These are phyloP conservation scores for Catostylus mosaicus DNA, from an alignment of 30 jellyfish, hydroid and myxozoan genomes.

Conservation along the genomic window DNA sequence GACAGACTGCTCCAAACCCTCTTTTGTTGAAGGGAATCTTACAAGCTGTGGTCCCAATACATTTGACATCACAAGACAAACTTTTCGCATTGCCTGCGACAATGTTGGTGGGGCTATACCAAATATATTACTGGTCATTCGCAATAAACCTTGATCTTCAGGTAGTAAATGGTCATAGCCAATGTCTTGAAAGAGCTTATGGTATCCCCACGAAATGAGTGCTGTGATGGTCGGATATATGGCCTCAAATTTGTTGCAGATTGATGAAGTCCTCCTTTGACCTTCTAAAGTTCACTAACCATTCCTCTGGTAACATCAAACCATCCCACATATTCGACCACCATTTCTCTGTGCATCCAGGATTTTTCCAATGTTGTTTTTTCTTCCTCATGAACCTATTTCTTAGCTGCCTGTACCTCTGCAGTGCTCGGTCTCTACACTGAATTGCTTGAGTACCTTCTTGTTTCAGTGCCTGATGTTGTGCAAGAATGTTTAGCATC, in stretches of 20 bases:
- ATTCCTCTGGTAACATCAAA: slow-evolving; percentile 32
- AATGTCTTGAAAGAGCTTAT: slow-evolving; percentile 5
- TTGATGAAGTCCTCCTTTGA: slow-evolving; percentile 20
- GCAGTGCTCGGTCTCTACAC: slow-evolving; percentile 28
- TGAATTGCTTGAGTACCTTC: slow-evolving; percentile 14
- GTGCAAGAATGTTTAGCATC: background rate
- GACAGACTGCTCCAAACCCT: slow-evolving; percentile 56
- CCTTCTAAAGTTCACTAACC: slow-evolving; percentile 36
- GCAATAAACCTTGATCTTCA: slow-evolving; percentile 26
- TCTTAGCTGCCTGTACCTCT: slow-evolving; percentile 19
- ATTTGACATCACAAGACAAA: slow-evolving; percentile 15
- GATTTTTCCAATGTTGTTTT: slow-evolving; percentile 30
- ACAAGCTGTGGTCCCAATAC: slow-evolving; percentile 29
- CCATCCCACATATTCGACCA: slow-evolving; percentile 33
- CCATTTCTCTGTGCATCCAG: slow-evolving; percentile 49
- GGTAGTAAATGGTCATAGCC: background rate
- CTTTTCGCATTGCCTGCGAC: slow-evolving; percentile 36
- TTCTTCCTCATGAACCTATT: slow-evolving; percentile 31
- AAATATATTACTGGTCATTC: slow-evolving; percentile 28
- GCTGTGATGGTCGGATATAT: slow-evolving; percentile 10
- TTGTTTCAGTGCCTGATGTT: slow-evolving; percentile 8
- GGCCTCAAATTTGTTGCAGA: slow-evolving; percentile 20
- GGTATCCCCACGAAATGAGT: slow-evolving; percentile 12
- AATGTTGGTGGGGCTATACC: slow-evolving; percentile 31
- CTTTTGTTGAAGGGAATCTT: slow-evolving; percentile 35